phyloP scores from a whole-genome alignment of 1,140 invertebrate species.

The Drosophila ambigua region DNA sequence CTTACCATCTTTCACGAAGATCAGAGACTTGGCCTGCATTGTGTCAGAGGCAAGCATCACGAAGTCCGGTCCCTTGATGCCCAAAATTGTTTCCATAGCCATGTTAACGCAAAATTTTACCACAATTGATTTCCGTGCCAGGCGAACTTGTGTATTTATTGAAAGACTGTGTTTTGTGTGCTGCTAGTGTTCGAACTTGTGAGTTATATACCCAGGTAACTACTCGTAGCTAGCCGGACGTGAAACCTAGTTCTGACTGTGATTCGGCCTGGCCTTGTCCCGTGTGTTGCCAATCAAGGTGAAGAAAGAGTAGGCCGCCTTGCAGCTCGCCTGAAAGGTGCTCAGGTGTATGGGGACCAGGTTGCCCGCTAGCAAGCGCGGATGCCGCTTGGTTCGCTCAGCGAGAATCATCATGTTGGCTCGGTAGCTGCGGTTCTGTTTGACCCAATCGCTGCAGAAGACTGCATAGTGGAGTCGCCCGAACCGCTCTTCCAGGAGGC shows the following conservation, averaged over 20 bases:
- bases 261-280: not conserved
- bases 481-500: conserved; percentile 49
- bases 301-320: conserved; percentile 71
- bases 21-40: conserved; percentile 92
- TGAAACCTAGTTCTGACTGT: too few relatives aligned
- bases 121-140: not conserved
- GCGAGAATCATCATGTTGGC: conserved; percentile 53
- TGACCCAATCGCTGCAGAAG: conserved; percentile 70
- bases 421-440: conserved; percentile 53
- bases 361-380: conserved; percentile 48
- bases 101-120: conserved; percentile 51
- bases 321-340: conserved; percentile 66
- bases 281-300: conserved; percentile 52
- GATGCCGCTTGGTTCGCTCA: conserved; percentile 46
- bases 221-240: not conserved
- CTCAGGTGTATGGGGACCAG: conserved; percentile 65
- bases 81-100: conserved; percentile 94
- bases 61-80: conserved; percentile 96
- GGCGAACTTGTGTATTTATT: not conserved
- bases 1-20: conserved; percentile 96
- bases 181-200: not conserved
- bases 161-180: not conserved
- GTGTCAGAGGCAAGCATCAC: conserved; percentile 96
- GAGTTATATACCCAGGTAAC: not conserved
- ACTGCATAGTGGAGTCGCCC: conserved; percentile 45